phyloP scores from a whole-genome alignment of 1,140 invertebrate species.

The Pentalonia nigronervosa region DNA sequence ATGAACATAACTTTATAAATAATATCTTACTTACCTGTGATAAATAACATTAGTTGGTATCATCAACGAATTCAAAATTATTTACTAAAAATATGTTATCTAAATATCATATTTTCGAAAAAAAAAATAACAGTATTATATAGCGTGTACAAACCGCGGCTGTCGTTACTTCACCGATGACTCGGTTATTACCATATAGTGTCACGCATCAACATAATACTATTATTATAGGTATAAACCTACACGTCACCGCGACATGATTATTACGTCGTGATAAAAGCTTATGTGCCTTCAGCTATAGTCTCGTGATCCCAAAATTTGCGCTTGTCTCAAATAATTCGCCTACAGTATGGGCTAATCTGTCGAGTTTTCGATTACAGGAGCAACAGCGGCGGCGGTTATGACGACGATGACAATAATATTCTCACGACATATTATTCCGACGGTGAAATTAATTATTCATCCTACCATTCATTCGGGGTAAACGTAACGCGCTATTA shows the following conservation, averaged over 20 bases:
- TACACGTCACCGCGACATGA: background rate
- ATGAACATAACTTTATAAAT: too few species aligned
- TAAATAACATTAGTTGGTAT: too few species aligned
- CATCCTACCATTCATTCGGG: background rate
- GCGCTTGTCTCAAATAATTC: background rate
- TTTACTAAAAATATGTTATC: too few species aligned
- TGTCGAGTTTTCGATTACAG: background rate
- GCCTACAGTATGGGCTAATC: background rate
- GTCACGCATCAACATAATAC: background rate
- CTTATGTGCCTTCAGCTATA: background rate
- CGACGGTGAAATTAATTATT: background rate
- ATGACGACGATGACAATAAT: background rate
- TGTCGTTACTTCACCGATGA: too few species aligned
- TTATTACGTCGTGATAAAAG: background rate
- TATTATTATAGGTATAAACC: background rate
- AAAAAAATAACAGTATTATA: background rate
- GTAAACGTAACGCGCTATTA: background rate
- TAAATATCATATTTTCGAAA: too few species aligned
- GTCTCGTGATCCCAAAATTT: background rate
- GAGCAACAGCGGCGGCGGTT: too few species aligned
- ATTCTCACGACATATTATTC: background rate
- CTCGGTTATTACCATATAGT: too few species aligned
- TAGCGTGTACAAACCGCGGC: background rate
- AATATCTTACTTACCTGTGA: too few species aligned
- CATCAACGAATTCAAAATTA: too few species aligned